These are phyloP conservation scores for Macrotrachela quadricornifera DNA, from an alignment of 1,140 invertebrate species.

Conservation along the genomic window DNA sequence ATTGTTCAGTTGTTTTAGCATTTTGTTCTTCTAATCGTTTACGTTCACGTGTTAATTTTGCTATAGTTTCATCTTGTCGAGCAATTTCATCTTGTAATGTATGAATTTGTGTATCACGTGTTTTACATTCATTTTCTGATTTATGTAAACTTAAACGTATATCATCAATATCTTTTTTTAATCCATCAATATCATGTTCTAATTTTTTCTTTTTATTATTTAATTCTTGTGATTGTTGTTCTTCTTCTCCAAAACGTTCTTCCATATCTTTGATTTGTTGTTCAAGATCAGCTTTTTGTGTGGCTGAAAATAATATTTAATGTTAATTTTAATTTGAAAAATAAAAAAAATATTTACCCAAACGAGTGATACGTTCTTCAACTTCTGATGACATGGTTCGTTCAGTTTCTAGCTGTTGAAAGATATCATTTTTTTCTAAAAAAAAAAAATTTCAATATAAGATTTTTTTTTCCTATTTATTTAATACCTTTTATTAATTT, in stretches of 20 bases:
- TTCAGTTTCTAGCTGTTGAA: constrained; percentile 65
- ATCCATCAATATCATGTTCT: constrained; percentile 66
- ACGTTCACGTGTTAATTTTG: constrained; percentile 98
- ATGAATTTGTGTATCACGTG: constrained; percentile 95
- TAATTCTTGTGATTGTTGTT: constrained; percentile 72
- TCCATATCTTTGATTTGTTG: constrained; percentile 82
- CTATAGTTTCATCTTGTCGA: constrained; percentile 94
- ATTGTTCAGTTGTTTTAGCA: constrained; percentile 83
- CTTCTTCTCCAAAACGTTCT: constrained; percentile 77
- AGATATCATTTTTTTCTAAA: constrained; percentile 65
- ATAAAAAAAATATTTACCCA: too few species aligned
- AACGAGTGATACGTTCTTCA: constrained; percentile 46
- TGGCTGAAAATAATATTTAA: constrained; percentile 64
- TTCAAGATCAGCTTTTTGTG: constrained; percentile 89
- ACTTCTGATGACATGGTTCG: constrained; percentile 48
- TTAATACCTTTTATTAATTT: constrained; percentile 37
- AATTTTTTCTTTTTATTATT: constrained; percentile 83
- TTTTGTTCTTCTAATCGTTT: constrained; percentile 79
- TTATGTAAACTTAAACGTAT: constrained; percentile 73
- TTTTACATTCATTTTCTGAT: constrained; percentile 67
- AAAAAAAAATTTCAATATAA: too few species aligned
- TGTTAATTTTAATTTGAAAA: too few species aligned
- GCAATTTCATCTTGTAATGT: constrained; percentile 67
- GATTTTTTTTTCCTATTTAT: too few species aligned
- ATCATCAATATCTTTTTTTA: constrained; percentile 91